Base-by-base conservation (phyloP, 2,888 invertebrate genomes). In the Leucophenga montana region DNA sequence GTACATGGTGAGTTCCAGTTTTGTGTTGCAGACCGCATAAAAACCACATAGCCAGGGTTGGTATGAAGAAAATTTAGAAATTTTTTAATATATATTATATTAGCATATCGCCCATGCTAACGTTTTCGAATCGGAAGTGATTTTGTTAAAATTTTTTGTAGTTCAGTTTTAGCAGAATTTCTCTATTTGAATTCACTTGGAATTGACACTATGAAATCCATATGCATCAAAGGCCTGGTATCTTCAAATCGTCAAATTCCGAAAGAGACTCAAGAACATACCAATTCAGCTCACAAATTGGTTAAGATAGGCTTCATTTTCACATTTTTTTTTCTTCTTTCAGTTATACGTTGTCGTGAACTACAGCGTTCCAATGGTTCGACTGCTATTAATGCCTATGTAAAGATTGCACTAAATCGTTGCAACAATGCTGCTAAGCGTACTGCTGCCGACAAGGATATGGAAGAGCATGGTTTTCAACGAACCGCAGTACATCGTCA, bases 401-500 rank as follows among this genome's bases (percentile, higher is more conserved):
- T 95, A 27, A 95, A 95, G 91, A 94, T 94, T 33, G 81, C 87
- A 0, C 71, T 88, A n/a, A 53, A 27, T 0, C 72, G 72, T 1
- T 53, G 62, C n/a, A 66, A 18, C 66, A 68, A 72, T 50, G 72
- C 59, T 62, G 66, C 20, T 46, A 27, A 27, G 27, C 27, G 27
- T 27, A 27, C 50, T n/a, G 67, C 70, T 20, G 57, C 46, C 46
- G 27, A 20, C 1, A 20, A 18, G 14, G 68, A 18, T 20, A 44
- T n/a, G 46, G 50, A 0, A 66, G 73, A 71, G 56, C 89, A 92
- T 87, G 87, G 92, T 85, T 90, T 94, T 82, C 95, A 95, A 86
- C 91, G 95, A 65, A 96, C 96, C 0, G 93, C 95, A 56, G 95
- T 96, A 8, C 93, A 95, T 74, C 92, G 93, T 67, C 94, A 95